These are phyloP conservation scores for Gymnorhina tibicen DNA, from an alignment of 2,113 vertebrate genomes.

Conservation along the genomic window DNA sequence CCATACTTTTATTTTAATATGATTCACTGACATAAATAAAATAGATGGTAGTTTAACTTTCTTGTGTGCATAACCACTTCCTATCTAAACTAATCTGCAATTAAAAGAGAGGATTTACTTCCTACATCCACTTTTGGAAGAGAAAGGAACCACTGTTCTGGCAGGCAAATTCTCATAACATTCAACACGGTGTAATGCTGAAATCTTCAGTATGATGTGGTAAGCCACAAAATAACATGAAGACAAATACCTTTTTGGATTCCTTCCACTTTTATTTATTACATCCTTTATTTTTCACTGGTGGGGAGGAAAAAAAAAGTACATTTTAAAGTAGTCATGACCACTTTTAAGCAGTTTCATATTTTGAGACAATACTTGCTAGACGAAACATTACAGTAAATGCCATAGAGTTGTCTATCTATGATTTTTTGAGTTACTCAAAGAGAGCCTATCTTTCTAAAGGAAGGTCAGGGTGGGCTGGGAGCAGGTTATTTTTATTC, in stretches of 20 bases:
- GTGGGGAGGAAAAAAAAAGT: background rate
- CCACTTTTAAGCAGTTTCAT: background rate
- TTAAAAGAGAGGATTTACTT: background rate
- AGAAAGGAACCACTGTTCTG: background rate
- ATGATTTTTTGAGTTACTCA: background rate
- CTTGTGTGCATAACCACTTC: background rate
- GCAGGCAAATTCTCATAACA: background rate
- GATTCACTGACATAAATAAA: background rate
- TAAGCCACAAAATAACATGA: slow-evolving; percentile 31
- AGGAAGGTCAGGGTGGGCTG: background rate
- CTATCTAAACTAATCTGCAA: background rate
- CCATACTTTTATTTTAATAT: background rate
- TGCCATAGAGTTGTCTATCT: background rate
- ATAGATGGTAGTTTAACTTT: background rate
- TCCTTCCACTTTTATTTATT: slow-evolving; percentile 16
- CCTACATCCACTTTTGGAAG: background rate
- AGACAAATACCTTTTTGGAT: slow-evolving; percentile 12
- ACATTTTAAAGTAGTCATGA: background rate
- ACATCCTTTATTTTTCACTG: background rate
- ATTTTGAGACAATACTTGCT: background rate
- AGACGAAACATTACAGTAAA: background rate
- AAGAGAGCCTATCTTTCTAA: background rate
- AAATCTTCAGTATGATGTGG: background rate
- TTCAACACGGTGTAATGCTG: background rate
- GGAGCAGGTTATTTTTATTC: background rate